These are phyloP conservation scores for Zaprionus ghesquierei DNA, from an alignment of 1,140 invertebrate genomes.

Conservation along the genomic window DNA sequence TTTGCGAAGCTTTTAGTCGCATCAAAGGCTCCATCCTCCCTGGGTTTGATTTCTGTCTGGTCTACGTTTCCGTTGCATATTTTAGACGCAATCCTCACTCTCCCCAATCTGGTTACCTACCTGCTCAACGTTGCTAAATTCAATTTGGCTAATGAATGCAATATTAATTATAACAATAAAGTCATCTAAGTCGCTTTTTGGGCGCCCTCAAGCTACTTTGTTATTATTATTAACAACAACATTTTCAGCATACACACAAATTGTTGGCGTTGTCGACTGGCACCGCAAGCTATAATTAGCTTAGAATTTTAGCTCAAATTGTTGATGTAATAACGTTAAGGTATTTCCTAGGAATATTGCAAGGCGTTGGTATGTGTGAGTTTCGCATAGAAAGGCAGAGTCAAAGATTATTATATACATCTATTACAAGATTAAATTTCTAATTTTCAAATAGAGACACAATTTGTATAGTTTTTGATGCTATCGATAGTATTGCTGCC, in stretches of 20 bases:
- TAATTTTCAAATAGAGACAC: not conserved
- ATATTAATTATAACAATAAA: conserved; percentile 48
- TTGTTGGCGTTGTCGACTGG: not conserved
- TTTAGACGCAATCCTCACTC: not conserved
- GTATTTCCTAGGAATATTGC: not conserved
- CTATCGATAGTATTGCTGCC: not conserved
- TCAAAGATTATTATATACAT: too few relatives aligned
- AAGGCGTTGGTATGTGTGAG: not conserved
- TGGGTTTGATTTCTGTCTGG: conserved; percentile 20
- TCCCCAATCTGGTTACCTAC: not conserved
- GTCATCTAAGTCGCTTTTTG: not conserved
- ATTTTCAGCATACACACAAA: conserved; percentile 22
- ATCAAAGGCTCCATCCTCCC: conserved; percentile 21
- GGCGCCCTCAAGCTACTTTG: not conserved
- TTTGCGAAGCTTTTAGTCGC: conserved; percentile 39
- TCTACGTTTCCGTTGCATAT: conserved; percentile 27
- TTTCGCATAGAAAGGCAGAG: not conserved
- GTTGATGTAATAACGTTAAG: not conserved
- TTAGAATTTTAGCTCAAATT: not conserved
- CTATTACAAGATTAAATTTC: not conserved
- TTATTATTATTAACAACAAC: conserved; percentile 14
- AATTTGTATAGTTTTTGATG: not conserved
- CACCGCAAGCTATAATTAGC: conserved; percentile 22
- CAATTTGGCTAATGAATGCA: conserved; percentile 46
- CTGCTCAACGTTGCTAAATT: conserved; percentile 16